phyloP scores from a whole-genome alignment of 2,888 invertebrate genomes.

The Augiades crinisus region DNA sequence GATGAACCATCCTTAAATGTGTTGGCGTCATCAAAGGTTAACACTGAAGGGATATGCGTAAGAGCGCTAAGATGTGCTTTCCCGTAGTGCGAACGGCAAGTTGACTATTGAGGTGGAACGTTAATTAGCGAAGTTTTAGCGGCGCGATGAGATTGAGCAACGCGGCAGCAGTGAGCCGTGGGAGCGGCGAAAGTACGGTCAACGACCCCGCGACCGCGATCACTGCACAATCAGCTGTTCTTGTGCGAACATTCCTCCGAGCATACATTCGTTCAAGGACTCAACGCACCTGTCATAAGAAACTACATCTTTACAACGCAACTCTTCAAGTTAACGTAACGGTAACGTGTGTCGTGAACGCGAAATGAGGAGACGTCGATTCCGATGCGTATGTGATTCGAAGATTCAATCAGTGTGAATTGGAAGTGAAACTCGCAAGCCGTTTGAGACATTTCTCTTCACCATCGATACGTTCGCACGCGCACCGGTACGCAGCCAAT shows the following conservation, averaged over 20 bases:
- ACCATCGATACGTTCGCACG: conserved; percentile 41
- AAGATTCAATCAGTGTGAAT: conserved; percentile 46
- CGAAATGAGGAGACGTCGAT: conserved; percentile 25
- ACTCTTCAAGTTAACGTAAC: too few relatives aligned
- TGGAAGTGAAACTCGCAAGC: conserved; percentile 48
- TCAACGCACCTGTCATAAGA: not conserved
- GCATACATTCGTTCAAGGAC: conserved; percentile 18
- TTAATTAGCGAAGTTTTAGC: conserved; percentile 52
- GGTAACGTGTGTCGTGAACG: not conserved
- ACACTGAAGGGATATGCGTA: not conserved
- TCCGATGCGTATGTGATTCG: conserved; percentile 44
- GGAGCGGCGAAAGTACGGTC: conserved; percentile 78
- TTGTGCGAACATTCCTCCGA: conserved; percentile 41
- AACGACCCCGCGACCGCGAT: conserved; percentile 63
- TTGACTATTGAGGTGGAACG: conserved; percentile 30
- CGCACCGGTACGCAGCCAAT: conserved; percentile 36
- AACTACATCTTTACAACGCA: not conserved
- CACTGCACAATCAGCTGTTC: conserved; percentile 74
- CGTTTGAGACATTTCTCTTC: conserved; percentile 45
- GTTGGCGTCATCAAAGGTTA: conserved; percentile 3
- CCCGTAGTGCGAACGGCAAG: conserved; percentile 9
- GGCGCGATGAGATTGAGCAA: conserved; percentile 56
- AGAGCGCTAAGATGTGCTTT: conserved; percentile 35
- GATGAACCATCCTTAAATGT: too few relatives aligned
- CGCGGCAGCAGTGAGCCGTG: conserved; percentile 54